Evolutionary conservation across 2,113 vertebrate species (phyloP).

Genomic region (Hystrix cristata): DNA sequence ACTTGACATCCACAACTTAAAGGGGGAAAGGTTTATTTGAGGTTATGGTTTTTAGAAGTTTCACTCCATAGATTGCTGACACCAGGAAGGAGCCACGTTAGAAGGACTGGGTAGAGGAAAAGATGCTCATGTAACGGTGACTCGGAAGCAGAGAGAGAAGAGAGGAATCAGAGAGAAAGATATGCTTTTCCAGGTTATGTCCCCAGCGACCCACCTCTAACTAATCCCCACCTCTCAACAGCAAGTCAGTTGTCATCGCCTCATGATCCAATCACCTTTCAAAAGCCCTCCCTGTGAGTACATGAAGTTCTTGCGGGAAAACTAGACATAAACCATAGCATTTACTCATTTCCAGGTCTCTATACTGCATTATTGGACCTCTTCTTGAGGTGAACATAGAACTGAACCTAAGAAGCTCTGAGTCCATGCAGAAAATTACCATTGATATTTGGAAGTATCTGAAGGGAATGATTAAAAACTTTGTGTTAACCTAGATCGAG

Average conservation of each 20-base stretch:
- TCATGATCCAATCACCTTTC: not conserved
- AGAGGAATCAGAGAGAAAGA: not conserved
- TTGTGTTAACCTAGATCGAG: not conserved
- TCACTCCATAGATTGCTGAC: not conserved
- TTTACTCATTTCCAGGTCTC: not conserved
- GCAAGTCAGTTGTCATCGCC: not conserved
- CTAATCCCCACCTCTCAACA: not conserved
- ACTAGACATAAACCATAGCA: not conserved
- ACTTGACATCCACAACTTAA: not conserved
- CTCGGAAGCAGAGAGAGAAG: not conserved
- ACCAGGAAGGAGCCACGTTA: not conserved
- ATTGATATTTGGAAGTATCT: too few species aligned
- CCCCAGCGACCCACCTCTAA: not conserved
- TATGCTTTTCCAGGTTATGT: not conserved
- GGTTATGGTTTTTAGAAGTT: not conserved
- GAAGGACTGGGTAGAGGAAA: not conserved
- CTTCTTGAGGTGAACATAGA: not conserved
- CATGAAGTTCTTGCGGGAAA: not conserved
- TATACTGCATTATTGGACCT: too few species aligned
- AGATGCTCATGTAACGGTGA: not conserved
- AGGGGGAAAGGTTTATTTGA: not conserved
- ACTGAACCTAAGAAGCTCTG: not conserved
- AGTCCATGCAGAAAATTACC: accelerated
- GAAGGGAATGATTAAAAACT: not conserved
- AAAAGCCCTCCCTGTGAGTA: not conserved